Conservation (phyloP, 2,888 invertebrate species). For the Heliconius sara region DNA sequence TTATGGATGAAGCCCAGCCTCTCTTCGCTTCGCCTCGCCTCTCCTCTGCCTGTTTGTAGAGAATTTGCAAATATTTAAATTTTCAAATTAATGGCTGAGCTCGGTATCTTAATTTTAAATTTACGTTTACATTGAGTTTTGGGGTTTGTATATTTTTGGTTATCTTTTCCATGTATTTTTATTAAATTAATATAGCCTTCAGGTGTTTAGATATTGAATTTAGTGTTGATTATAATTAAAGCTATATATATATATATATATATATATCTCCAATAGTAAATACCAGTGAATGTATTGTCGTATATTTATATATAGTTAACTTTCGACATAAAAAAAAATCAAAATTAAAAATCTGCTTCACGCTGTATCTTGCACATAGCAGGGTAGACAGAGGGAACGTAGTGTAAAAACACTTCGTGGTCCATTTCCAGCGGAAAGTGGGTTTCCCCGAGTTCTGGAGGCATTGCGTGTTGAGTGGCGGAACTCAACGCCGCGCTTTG, state of each 20-base stretch:
- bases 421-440: too few species aligned
- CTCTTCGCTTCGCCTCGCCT: constrained; percentile 30
- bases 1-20: constrained; percentile 43
- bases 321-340: too few species aligned
- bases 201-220: not conserved
- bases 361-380: too few species aligned
- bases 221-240: not conserved
- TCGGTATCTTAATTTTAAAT: constrained; percentile 20
- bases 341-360: too few species aligned
- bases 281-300: too few species aligned
- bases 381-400: too few species aligned
- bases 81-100: constrained; percentile 18
- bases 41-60: constrained; percentile 7
- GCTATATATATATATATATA: not conserved
- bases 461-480: too few species aligned
- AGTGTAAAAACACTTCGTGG: too few species aligned
- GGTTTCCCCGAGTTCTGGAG: too few species aligned
- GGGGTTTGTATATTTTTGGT: not conserved
- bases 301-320: too few species aligned
- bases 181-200: not conserved
- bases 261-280: not conserved
- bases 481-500: too few species aligned
- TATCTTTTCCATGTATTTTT: not conserved
- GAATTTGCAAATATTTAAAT: constrained; percentile 15
- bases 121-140: constrained; percentile 1